Conservation (phyloP, 2,888 invertebrate genomes). For the Callyntrura sp. region DNA sequence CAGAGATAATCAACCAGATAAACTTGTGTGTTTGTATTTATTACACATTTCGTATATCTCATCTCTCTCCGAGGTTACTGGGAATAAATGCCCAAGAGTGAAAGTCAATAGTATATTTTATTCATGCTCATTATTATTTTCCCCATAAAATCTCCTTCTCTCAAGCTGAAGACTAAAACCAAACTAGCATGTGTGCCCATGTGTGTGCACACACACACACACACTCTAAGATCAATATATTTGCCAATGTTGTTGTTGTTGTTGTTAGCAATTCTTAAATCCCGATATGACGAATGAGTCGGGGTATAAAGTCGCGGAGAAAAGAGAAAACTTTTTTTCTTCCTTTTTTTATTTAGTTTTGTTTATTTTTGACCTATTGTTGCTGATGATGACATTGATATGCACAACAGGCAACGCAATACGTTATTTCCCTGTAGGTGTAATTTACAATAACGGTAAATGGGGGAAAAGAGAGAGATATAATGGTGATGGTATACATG, state of each 20-base stretch:
- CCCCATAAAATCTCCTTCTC: no score
- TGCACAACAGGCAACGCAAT: conserved; percentile 60
- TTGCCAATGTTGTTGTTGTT: conserved; percentile 2
- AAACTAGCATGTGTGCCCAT: no score
- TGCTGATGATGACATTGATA: conserved; percentile 55
- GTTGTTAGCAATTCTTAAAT: conserved; percentile 4
- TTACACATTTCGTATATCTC: neutral
- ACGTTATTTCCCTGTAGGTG: conserved; percentile 7
- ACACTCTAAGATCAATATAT: conserved; percentile 37
- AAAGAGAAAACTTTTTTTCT: conserved; percentile 2
- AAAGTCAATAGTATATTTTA: neutral
- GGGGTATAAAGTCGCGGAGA: neutral
- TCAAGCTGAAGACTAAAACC: no score
- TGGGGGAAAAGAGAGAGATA: neutral
- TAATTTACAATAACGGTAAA: conserved; percentile 3
- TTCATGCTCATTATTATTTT: no score
- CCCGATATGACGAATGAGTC: neutral
- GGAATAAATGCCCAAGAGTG: neutral
- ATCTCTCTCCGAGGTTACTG: no score
- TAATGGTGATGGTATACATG: neutral
- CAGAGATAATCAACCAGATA: conserved; percentile 44
- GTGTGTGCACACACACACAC: no score
- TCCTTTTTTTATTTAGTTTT: neutral
- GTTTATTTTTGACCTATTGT: conserved; percentile 57
- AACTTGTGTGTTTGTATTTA: neutral